Evolutionary conservation across 2,113 vertebrate species (phyloP).

Genomic region (Fulica atra): DNA sequence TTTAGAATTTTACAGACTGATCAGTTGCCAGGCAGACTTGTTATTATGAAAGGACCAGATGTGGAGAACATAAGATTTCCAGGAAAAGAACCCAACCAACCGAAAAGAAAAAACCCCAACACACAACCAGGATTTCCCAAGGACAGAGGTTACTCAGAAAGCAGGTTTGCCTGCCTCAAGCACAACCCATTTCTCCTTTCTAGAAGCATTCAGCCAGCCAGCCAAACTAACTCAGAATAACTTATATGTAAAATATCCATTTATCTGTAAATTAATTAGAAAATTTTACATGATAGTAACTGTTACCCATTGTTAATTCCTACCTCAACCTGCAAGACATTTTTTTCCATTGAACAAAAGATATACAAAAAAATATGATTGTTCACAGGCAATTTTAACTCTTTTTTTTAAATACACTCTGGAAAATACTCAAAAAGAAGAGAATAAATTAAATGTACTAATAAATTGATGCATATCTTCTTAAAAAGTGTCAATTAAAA

Average conservation of each 20-base stretch:
- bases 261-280: neutral
- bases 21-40: slow-evolving; percentile 3
- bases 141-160: slow-evolving; percentile 17
- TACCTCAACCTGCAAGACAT: neutral
- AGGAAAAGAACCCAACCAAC: neutral
- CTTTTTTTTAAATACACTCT: too few relatives aligned
- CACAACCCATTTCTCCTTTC: neutral
- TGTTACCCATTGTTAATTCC: neutral
- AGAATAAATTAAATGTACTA: neutral
- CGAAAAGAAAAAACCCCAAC: neutral
- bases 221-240: neutral
- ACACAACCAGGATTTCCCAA: neutral
- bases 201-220: neutral
- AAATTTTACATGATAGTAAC: neutral
- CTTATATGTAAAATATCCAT: neutral
- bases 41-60: slow-evolving; percentile 31
- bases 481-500: neutral
- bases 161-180: neutral
- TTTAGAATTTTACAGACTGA: neutral
- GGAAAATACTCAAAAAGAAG: too few relatives aligned
- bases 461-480: neutral
- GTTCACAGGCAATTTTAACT: too few relatives aligned
- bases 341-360: neutral
- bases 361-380: too few relatives aligned
- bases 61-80: slow-evolving; percentile 22